Evolutionary conservation across 2,888 invertebrate species (phyloP).

Genomic region (Agrochola lychnidis): DNA sequence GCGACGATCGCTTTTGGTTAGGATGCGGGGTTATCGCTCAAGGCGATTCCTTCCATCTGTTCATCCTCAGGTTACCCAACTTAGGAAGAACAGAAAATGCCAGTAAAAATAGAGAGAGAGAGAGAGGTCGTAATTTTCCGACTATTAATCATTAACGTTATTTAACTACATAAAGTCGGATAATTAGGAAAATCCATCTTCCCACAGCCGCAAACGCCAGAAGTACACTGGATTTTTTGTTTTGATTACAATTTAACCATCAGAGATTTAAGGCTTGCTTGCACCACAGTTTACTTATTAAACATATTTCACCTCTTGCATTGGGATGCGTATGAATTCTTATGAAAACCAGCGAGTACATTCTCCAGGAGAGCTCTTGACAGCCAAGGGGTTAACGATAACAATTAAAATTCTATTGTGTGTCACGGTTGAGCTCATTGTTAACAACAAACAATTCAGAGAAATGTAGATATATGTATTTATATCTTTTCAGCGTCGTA

Average conservation of each 20-base stretch:
- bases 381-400: no score
- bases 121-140: neutral
- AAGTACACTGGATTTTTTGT: neutral
- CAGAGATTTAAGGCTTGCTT: conserved; percentile 7
- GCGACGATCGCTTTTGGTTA: neutral
- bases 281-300: conserved; percentile 1
- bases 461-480: neutral
- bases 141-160: neutral
- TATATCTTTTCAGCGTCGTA: neutral
- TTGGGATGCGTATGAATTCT: conserved; percentile 3
- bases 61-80: neutral
- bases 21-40: neutral
- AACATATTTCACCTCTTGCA: neutral
- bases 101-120: neutral
- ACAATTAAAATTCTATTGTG: no score
- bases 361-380: no score
- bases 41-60: neutral
- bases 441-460: neutral
- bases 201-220: conserved; percentile 1
- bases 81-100: conserved; percentile 1
- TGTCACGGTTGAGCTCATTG: no score
- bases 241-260: neutral
- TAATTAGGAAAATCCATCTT: conserved; percentile 19
- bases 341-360: neutral
- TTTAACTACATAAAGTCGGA: neutral